Conservation (phyloP, 2,113 vertebrate species). For the Epinephelus cyanopodus region DNA sequence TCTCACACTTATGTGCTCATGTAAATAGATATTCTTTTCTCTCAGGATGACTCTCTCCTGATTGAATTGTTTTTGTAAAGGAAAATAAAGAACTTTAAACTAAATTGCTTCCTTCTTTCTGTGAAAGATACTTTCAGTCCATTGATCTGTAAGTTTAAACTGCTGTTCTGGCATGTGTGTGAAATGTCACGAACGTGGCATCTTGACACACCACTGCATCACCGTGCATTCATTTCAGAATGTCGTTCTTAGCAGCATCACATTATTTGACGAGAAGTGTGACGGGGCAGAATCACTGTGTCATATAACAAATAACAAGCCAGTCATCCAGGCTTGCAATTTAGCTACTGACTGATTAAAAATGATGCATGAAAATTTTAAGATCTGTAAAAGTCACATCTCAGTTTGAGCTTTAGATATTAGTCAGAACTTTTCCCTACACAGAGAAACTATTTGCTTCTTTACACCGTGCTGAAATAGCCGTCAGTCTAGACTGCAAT, state of each 20-base stretch:
- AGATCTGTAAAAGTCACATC: background rate
- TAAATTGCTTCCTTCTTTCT: background rate
- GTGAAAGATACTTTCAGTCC: background rate
- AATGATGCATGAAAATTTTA: slow-evolving; percentile 2
- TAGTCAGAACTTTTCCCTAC: slow-evolving; percentile 1
- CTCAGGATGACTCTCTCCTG: too few species aligned
- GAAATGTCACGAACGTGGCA: background rate
- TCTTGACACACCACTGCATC: background rate
- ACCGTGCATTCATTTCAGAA: background rate
- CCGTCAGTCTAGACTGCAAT: background rate
- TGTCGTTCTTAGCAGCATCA: background rate
- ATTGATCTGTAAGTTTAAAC: background rate
- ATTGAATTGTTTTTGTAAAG: background rate
- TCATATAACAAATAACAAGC: slow-evolving; percentile 23
- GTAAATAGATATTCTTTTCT: too few species aligned
- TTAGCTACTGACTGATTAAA: slow-evolving; percentile 4
- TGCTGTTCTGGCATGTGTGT: background rate
- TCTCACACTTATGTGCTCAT: too few species aligned
- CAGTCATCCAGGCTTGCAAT: background rate
- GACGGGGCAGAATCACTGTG: background rate
- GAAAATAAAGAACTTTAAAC: slow-evolving; percentile 13
- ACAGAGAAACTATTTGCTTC: background rate
- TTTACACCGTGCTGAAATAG: background rate
- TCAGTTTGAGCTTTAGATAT: background rate
- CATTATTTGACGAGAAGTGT: background rate